Base-by-base conservation (phyloP, 2,797 vertebrate genomes). In the Gobio occitaniae region DNA sequence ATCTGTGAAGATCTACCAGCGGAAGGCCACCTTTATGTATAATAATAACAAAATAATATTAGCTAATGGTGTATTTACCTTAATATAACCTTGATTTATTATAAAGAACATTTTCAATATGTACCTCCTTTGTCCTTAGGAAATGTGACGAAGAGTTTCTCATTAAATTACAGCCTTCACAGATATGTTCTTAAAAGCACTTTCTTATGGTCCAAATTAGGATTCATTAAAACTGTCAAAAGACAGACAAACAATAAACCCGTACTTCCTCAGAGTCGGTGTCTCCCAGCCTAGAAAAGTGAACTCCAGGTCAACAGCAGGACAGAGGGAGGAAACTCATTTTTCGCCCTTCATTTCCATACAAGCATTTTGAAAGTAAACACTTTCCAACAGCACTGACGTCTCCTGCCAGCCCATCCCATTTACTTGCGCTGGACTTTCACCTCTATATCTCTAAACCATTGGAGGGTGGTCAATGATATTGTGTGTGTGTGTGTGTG, bases 361-460 rank as follows among this genome's bases (percentile, higher is more conserved):
- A 11, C 10, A 2, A 44, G 44, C 71, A 63, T 74, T 84, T 90
- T 86, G 52, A 85, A 88, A 87, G 71, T 76, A 89, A 91, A 88
- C 86, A 89, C 66, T 85, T 87, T 86, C 80, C 85, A 86, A 87
- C 68, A 4, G 52, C 52, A 84, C 74, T 66, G 44, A 38, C 10
- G 61, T 61, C 47, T 84, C 44, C 65, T 54, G 38, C 32, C 56
- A 56, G 81, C 84, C 87, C 88, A 78, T 83, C 84, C 80, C 77
- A 48, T 74, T 16, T 25, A 47, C 52, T 59, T 54, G 29, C 19
- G 16, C 48, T 88, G 89, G 88, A 89, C 89, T 90, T 89, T 88
- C 71, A 86, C 80, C 87, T 82, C 41, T 44, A 38, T 61, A 74
- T 66, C 61, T 63, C 68, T 32, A 59, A 77, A 77, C 16, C 47